Base-by-base conservation (phyloP, 2,888 invertebrate genomes). In the Fissipunctia ypsillon region DNA sequence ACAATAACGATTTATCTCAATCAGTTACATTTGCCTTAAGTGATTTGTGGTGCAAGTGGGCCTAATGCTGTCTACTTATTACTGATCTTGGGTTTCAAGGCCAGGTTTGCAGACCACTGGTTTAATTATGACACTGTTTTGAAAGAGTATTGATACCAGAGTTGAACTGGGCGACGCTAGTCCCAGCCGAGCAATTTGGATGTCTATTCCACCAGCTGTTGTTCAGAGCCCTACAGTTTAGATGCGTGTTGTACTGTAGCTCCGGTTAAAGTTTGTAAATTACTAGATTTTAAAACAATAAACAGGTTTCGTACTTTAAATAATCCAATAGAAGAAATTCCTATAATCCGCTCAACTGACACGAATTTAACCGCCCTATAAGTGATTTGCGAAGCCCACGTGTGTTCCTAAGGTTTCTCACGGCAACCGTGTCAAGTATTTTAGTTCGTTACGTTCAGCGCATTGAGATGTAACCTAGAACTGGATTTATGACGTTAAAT, bases 351-450 rank as follows among this genome's bases (percentile, higher is more conserved):
- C 73, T 85, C 69, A 78, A 66, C 56, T 69, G 64, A 41, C 63
- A 66, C 52, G 45, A 72, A 66, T 63, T 64, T 71, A 79, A 75
- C 64, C 69, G 69, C 68, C 71, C 76, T 77, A n/a, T n/a, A n/a
- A 56, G 65, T 73, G 82, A 82, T 78, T 81, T 73, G 28, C 43
- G 87, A 88, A 89, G 86, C 88, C 87, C 73, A 84, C 70, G n/a
- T 52, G 61, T 38, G 45, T 28, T 48, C 25, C 52, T 79, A 80
- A 56, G 85, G 82, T 78, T 83, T 84, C 88, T 70, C 66, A 64
- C 68, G 65, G 60, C 65, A 68, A 73, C 78, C 69, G 78, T 78
- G 83, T 65, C 78, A 59, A 78, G 68, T 81, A 79, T 57, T 73
- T 73, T 79, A 80, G 80, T 60, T 57, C 31, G 48, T 70, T 67